phyloP scores from a whole-genome alignment of 2,888 invertebrate genomes.

The Teleiodes luculella region DNA sequence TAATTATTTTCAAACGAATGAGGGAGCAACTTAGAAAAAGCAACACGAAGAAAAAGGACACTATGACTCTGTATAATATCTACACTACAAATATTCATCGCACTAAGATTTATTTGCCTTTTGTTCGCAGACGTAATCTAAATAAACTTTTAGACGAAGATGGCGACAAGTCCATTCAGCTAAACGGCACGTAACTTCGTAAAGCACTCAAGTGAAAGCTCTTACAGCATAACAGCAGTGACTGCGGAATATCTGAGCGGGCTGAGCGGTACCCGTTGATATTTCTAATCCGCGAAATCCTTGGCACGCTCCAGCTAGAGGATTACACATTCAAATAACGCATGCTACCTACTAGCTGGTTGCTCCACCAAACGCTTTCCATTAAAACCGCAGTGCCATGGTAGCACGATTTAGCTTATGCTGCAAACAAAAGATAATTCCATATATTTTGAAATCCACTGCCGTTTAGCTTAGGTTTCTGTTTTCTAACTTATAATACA shows the following conservation, averaged over 20 bases:
- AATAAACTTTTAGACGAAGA: background rate
- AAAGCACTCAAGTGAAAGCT: conserved; percentile 9
- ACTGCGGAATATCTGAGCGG: conserved; percentile 8
- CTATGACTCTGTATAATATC: background rate
- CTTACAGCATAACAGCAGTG: conserved; percentile 4
- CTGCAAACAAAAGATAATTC: background rate
- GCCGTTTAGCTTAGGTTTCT: background rate
- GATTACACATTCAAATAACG: conserved; percentile 62
- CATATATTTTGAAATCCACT: background rate
- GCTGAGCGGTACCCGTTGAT: conserved; percentile 39
- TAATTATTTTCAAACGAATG: too few relatives aligned
- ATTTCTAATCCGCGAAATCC: conserved; percentile 59
- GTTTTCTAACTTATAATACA: too few relatives aligned
- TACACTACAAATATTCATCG: background rate
- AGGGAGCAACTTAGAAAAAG: too few relatives aligned
- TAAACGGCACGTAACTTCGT: conserved; percentile 1
- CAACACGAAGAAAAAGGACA: too few relatives aligned
- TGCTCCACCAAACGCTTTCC: conserved; percentile 36
- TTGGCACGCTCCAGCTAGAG: conserved; percentile 51
- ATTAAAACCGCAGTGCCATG: conserved; percentile 30
- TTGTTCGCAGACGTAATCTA: background rate
- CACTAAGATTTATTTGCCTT: too few relatives aligned
- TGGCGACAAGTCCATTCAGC: conserved; percentile 2
- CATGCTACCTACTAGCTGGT: conserved; percentile 29
- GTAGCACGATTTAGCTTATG: background rate